Evolutionary conservation across 2,888 invertebrate species (phyloP).

Genomic region (Drosophila paranaensis): DNA sequence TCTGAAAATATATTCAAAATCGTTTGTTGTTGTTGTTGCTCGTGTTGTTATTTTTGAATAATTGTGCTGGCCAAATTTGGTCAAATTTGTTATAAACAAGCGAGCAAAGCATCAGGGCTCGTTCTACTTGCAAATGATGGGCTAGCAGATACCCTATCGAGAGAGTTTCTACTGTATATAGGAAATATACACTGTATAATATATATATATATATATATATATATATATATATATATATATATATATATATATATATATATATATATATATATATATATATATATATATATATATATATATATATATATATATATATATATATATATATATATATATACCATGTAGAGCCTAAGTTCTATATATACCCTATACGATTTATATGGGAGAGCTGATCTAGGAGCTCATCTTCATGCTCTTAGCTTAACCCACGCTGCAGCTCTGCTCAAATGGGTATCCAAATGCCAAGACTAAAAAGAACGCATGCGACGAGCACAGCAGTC

Average conservation of each 20-base stretch:
- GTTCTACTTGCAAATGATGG: not conserved
- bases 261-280: no score
- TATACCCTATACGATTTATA: no score
- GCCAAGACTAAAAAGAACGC: no score
- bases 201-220: no score
- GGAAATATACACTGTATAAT: no score
- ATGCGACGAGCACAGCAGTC: constrained; percentile 3
- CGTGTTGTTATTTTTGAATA: constrained; percentile 44
- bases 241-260: no score
- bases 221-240: no score
- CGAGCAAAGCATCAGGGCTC: not conserved
- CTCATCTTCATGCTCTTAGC: not conserved
- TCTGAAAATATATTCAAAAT: constrained; percentile 23
- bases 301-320: no score
- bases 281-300: no score
- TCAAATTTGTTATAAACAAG: constrained; percentile 73
- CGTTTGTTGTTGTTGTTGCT: constrained; percentile 8
- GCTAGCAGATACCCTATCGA: not conserved
- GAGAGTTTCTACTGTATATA: no score
- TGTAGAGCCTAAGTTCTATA: no score
- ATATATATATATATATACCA: no score
- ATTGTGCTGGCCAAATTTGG: constrained; percentile 73
- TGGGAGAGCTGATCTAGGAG: not conserved
- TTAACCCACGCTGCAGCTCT: not conserved
- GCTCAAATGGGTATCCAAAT: not conserved